A percentile compares a stretch with the other conserved stretches of the same genome.
Evolutionary conservation across 1,140 invertebrate species (phyloP).

Genomic region (Dicyema japonicum): DNA sequence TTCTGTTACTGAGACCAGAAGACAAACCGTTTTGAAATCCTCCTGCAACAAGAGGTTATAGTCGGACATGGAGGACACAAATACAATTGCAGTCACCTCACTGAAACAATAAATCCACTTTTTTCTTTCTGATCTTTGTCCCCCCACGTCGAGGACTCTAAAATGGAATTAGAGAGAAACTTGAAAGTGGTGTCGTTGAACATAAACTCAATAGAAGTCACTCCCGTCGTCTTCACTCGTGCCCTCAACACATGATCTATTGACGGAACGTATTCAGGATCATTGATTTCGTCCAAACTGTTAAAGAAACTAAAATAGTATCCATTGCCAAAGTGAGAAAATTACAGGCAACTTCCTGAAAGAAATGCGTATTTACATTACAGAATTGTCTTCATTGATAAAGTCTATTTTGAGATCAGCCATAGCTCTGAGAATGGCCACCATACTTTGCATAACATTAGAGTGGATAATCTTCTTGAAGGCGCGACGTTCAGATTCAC

Average conservation of each 20-base stretch:
- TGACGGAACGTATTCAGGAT: constrained; percentile 45
- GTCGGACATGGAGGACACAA: constrained; percentile 88
- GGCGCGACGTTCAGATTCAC: constrained; percentile 57
- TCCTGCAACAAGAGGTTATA: constrained; percentile 30
- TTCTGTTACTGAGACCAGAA: too few species aligned
- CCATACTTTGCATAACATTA: constrained; percentile 4
- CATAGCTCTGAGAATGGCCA: constrained; percentile 3
- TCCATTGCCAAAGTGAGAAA: too few species aligned
- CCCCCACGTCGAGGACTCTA: too few species aligned
- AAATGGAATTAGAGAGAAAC: too few species aligned
- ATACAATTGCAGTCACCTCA: constrained; percentile 96
- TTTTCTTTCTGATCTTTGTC: constrained; percentile 65
- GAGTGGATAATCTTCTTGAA: constrained; percentile 67
- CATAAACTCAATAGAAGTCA: constrained; percentile 62
- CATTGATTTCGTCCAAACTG: constrained; percentile 40
- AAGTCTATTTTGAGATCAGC: constrained; percentile 1
- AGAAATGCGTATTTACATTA: too few species aligned
- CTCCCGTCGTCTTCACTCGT: constrained; percentile 67
- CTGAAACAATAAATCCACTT: constrained; percentile 99
- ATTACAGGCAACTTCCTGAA: too few species aligned
- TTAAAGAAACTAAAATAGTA: too few species aligned
- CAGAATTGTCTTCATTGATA: constrained; percentile 22
- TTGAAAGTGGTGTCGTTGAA: constrained; percentile 57
- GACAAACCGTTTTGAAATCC: too few species aligned
- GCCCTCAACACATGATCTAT: constrained; percentile 63